Evolutionary conservation across 2,888 invertebrate genomes (phyloP), one percentile per base, ranked within the genome.

Genomic region (Melieria picta): DNA sequence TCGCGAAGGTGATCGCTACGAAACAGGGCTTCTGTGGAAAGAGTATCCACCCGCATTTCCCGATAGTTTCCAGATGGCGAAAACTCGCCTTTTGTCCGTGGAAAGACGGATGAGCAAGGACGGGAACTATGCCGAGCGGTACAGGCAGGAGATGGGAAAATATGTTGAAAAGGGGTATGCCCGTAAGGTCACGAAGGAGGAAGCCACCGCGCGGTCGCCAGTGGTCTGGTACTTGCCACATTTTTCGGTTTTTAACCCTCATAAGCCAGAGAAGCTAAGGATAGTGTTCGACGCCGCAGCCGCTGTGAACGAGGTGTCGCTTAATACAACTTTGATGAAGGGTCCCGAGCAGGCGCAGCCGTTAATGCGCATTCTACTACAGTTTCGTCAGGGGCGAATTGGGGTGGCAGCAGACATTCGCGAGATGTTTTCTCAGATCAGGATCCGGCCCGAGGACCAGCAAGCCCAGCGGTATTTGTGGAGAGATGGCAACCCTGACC

Each of bases 201-300:
- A 75, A 74, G 45, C 72, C 76, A 67, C 62, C 30, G 7, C 16
- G 16, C 16, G 16, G n/a, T 62, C 5, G 42, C n/a, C n/a, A n/a
- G n/a, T n/a, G n/a, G n/a, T n/a, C n/a, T n/a, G 62, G 62, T 62
- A 62, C 46, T 42, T 46, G 46, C 62, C 62, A 46, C 62, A 62
- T 45, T 62, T 62, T 30, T 43, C 46, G 9, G 62, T 62, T 46
- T 58, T 30, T 43, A 58, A 42, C 13, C 56, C 55, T 75, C 71
- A 79, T 58, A 81, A 81, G 69, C 81, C 80, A 5, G 76, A 74
- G 1, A 81, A 80, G 63, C 52, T 81, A 0, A 64, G 81, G 5
- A 70, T 82, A 5, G 80, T 81, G 0, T 81, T 81, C 68, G 81
- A 82, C 63, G 80, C 82, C 5, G 78, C 78, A 68, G 79, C 78